Conservation (phyloP, 30 jellyfish, hydroid and myxozoan species). For the Hydra vulgaris region DNA sequence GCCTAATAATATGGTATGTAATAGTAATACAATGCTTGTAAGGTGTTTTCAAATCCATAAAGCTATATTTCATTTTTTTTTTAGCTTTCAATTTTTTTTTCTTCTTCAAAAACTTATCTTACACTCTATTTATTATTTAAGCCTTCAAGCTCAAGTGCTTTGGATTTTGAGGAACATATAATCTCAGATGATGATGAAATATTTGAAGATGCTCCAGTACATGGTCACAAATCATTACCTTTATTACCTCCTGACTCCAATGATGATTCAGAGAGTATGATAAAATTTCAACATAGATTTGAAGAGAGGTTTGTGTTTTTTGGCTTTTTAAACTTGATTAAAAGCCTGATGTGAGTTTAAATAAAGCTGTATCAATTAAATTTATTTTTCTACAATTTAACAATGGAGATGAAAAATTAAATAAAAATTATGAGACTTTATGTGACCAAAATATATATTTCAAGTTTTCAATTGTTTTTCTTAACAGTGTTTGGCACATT, state of each 20-base stretch:
- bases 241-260: constrained; percentile 13
- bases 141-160: not conserved
- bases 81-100: no score
- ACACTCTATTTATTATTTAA: not conserved
- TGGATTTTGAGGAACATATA: constrained; percentile 32
- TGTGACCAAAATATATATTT: no score
- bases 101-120: not conserved
- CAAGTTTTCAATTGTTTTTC: no score
- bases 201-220: constrained; percentile 6
- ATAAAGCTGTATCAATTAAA: no score
- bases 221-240: constrained; percentile 1
- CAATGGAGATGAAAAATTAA: no score
- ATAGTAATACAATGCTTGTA: no score
- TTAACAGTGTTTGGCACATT: no score
- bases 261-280: constrained; percentile 31
- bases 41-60: no score
- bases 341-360: no score
- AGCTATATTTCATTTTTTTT: not conserved
- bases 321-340: not conserved
- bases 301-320: constrained; percentile 26
- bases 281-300: constrained; percentile 21
- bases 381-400: no score
- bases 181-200: constrained; percentile 28
- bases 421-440: no score
- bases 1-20: no score